Base-by-base conservation (phyloP, 2,888 invertebrate genomes). In the Hypolimnas misippus region DNA sequence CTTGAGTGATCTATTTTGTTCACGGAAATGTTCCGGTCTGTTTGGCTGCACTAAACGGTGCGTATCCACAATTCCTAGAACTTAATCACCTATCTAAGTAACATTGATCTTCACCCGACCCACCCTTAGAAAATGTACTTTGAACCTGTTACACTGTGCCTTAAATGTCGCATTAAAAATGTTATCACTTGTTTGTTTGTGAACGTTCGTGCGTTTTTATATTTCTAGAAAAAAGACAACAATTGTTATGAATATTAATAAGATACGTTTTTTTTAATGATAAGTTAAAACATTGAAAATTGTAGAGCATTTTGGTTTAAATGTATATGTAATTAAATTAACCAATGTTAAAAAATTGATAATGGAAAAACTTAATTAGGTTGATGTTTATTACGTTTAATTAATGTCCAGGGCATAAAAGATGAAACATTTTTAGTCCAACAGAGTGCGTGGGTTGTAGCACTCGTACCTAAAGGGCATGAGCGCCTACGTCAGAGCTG, bases 21-120 rank as follows among this genome's bases (percentile, higher is more conserved):
- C 71, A 72, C 72, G 77, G 82, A 86, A 66, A 90, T 89, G 89
- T 75, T 87, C 77, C 76, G 77, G 80, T 74, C 70, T 74, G 72
- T 82, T 71, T 75, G 77, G 78, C 79, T 78, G 76, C 76, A 78
- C 79, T 86, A 89, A 89, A 89, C 86, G 88, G 91, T 92, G 72
- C 76, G 90, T 87, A 63, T 46, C 55, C 10, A 33, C 16, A 5
- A 29, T 56, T 44, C 3, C 14, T 19, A 12, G 25, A 14, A 10
- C 33, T 16, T 1, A 16, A 10, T 4, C 3, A 5, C 7, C 25
- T 25, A 25, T n/a, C 2, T 12, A 16, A 14, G 8, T 35, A 31
- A 17, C 16, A 42, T 21, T 25, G 25, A 31, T 38, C 16, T 38
- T 44, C 38, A 38, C 8, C 25, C 10, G 42, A 29, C 53, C 46